Percentiles rank a stretch among this genome's conserved stretches.
These are phyloP conservation scores for Potamilus streckersoni DNA, from an alignment of 1,140 invertebrate species.

Conservation along the genomic window DNA sequence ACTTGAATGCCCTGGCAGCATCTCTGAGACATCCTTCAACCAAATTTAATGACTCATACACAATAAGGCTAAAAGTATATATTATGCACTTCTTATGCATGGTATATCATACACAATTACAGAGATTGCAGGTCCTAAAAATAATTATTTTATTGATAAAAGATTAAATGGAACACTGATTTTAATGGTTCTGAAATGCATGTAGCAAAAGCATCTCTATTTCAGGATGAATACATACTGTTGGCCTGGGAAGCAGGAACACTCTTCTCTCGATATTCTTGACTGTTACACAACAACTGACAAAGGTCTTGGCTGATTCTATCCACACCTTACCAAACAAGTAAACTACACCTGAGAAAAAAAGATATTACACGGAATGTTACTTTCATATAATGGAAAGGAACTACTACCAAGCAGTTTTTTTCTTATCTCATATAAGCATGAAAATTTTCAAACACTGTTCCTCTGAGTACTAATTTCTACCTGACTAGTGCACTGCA, in stretches of 20 bases:
- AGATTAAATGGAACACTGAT: not conserved
- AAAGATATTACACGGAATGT: conserved; percentile 7
- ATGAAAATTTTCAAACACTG: too few species aligned
- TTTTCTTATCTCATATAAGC: too few species aligned
- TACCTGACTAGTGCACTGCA: too few species aligned
- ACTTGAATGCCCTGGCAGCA: too few species aligned
- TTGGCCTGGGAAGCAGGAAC: conserved; percentile 86
- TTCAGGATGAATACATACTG: conserved; percentile 72
- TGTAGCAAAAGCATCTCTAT: conserved; percentile 1
- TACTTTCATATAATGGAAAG: too few species aligned
- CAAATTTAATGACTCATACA: too few species aligned
- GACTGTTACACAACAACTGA: conserved; percentile 90
- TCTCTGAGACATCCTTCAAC: too few species aligned
- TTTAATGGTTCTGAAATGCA: not conserved
- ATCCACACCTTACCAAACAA: conserved; percentile 92
- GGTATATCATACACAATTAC: not conserved
- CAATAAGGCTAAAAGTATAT: too few species aligned
- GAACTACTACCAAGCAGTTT: too few species aligned
- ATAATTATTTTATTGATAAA: not conserved
- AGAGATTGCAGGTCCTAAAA: not conserved
- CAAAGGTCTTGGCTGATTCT: conserved; percentile 77
- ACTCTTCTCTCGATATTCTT: conserved; percentile 88
- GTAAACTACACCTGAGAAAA: conserved; percentile 77
- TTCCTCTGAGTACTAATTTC: too few species aligned
- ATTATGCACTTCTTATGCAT: too few species aligned